Base-by-base conservation (phyloP, 2,888 invertebrate species). In the Oscheius sp. region DNA sequence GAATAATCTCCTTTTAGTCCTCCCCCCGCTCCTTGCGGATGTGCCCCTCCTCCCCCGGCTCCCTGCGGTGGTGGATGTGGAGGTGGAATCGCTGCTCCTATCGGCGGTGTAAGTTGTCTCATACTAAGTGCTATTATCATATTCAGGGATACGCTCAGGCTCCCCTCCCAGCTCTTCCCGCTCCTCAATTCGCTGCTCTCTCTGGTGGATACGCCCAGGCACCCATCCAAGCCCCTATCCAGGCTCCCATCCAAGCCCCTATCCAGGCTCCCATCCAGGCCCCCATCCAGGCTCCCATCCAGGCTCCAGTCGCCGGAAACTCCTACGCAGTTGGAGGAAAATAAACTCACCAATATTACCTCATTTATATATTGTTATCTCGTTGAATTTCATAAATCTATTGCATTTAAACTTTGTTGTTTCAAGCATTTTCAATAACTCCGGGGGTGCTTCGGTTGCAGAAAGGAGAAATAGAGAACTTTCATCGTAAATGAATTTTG, bases 11-110 rank as follows among this genome's bases (percentile, higher is more conserved):
- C 35, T 35, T 35, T 35, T 35, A 35, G 35, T 74, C 78, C 78
- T 73, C 73, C 76, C 74, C 76, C 78, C 69, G 73, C 77, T 69
- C 73, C 75, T n/a, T 69, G 69, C 56, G 53, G 56, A 7, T 53
- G 52, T 27, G 56, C 56, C 23, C 56, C 69, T 43, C 55, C 69
- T 43, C 69, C 69, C 16, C 49, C n/a, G n/a, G n/a, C 63, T 45
- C 29, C 63, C 7, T 63, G 63, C 29, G 52, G 64, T 64, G 35
- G 35, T 35, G 35, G 35, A 35, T 74, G 78, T 66, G 71, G 79
- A 73, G 76, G 76, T 55, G 78, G 75, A 16, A 69, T 73, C 74
- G 74, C 76, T 72, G 76, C 78, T 63, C 73, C 74, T 29, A 45
- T 43, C 29, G 66, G 66, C n/a, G 41, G 41, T 29, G 55, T 55